Evolutionary conservation across 2,888 invertebrate species (phyloP), one percentile per base, ranked within the genome.

Genomic region (Drosophila kanekoi): DNA sequence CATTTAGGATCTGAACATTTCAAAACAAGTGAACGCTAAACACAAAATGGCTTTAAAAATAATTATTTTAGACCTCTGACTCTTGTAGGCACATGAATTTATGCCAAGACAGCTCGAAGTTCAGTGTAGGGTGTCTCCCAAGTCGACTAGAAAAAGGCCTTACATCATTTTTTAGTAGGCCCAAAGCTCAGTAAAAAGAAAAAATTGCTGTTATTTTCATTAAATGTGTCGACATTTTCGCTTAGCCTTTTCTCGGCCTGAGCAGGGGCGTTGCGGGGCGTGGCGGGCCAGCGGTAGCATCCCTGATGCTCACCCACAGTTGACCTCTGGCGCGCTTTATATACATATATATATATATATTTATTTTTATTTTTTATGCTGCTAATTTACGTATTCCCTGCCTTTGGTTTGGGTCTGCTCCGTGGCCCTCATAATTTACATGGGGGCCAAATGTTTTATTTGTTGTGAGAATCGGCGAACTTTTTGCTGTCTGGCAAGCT

Each of bases 151-250:
- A 8, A 8, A 28, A 8, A 28, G 2, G 8, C 8, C 28, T 28
- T 28, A 28, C 8, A 2, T 28, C 28, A 28, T 56, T 57, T 67
- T 44, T 20, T 54, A 16, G 40, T 16, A n/a, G 14, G 6, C 40
- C 18, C 32, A 23, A 23, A 35, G 28, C 28, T 1, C 37, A 20
- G 20, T 20, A 38, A 28, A 6, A 20, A 16, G 16, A 1, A 45
- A 47, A 63, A 44, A 60, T 57, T 63, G 28, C 23, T 32, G 74
- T 56, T 74, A 69, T 49, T 79, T 74, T 75, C 57, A 59, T 76
- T 79, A 64, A 87, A 81, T 75, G 85, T 72, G 81, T 69, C 85
- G 79, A 87, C 87, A 77, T 83, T 82, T 82, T 72, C 78, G 77
- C 59, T 77, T 66, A 88, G 72, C 81, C 79, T 80, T 76, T 77